Evolutionary conservation across 2,888 invertebrate species (phyloP), one percentile per base, ranked within the genome.

Genomic region (Mesochorus sp.): DNA sequence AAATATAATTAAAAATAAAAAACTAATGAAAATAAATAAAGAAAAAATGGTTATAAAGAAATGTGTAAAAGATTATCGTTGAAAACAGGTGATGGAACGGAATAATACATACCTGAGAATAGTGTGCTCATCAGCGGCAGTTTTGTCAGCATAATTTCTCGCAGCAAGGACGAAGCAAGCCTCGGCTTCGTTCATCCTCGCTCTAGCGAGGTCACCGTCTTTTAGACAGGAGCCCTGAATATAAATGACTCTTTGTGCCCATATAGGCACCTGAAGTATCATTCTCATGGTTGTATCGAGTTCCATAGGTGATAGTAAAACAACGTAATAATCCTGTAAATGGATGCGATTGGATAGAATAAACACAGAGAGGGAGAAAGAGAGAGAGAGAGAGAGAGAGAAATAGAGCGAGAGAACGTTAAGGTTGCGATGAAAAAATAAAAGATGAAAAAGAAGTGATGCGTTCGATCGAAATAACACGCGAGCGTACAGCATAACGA

Each of bases 111-210:
- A 93, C 94, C 94, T 93, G 37, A 95, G 91, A 87, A 95, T 95
- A 47, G 95, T 95, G 84, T 95, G 95, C 88, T 95, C 95, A 86
- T 95, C 98, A 77, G 98, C 98, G 67, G 98, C 98, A 64, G 97
- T 97, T 93, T 98, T 98, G 91, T 99, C 98, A 8, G 97, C 97
- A 90, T 98, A 98, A 92, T 97, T 98, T 85, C 99, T 94, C 2
- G 99, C 98, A 0, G 99, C 98, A 44, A 99, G 93, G 83, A 99
- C 97, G 90, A 99, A 99, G 91, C 99, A 99, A 0, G 99, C 98
- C 90, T 98, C 98, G 0, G 99, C 98, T 88, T 98, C 98, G 90
- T 97, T 97, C 97, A 99, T 98, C 81, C 99, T 94, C 44, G 99
- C 99, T 82, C 99, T 93, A 53, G 97, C 97, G 82, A 99, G 93